These are phyloP conservation scores for Gila robusta DNA, from an alignment of 2,797 vertebrate species.

Conservation along the genomic window DNA sequence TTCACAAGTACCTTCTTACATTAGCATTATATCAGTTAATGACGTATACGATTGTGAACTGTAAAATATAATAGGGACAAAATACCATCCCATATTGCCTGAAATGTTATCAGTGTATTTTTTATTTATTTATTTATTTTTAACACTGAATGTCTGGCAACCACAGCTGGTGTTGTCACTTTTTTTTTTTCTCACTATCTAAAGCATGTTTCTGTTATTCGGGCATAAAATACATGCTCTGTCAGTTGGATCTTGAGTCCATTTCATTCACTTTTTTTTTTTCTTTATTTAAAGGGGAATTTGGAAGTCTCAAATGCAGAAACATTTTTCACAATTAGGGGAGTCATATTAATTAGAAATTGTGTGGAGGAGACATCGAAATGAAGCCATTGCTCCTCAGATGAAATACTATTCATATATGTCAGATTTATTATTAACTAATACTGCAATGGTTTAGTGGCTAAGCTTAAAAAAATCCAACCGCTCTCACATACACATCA, in stretches of 20 bases:
- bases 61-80: slow-evolving; percentile 1
- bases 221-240: background rate
- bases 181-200: background rate
- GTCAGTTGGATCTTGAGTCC: background rate
- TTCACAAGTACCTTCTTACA: background rate
- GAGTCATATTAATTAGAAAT: slow-evolving; percentile 57
- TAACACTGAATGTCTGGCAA: background rate
- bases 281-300: slow-evolving; percentile 45
- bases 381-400: slow-evolving; percentile 46
- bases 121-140: background rate
- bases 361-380: slow-evolving; percentile 49
- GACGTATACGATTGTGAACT: background rate
- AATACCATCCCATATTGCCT: background rate
- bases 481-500: slow-evolving; percentile 41
- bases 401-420: slow-evolving; percentile 58
- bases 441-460: slow-evolving; percentile 42
- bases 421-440: slow-evolving; percentile 60
- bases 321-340: slow-evolving; percentile 66
- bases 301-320: slow-evolving; percentile 54
- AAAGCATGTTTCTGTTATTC: slow-evolving; percentile 6
- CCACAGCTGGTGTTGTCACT: slow-evolving; percentile 16
- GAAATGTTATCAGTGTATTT: background rate
- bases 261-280: slow-evolving; percentile 29
- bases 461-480: slow-evolving; percentile 32
- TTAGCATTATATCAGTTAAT: background rate